phyloP scores from a whole-genome alignment of 2,888 invertebrate species.

The Rhamnusium bicolor region DNA sequence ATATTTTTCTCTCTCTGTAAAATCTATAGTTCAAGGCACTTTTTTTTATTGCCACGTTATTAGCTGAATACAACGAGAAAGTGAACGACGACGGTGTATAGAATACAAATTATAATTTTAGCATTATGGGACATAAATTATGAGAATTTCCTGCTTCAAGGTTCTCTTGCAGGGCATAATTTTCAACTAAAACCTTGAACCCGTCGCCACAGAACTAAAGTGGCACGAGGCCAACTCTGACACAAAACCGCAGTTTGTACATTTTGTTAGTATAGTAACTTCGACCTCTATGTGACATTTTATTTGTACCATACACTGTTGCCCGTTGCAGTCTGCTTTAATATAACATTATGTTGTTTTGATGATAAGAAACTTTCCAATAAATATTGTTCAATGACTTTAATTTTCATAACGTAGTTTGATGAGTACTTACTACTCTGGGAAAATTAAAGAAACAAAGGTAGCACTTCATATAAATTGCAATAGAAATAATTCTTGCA shows the following conservation, averaged over 20 bases:
- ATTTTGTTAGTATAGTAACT: constrained; percentile 45
- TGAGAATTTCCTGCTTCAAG: constrained; percentile 39
- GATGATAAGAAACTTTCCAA: background rate
- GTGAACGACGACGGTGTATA: constrained; percentile 18
- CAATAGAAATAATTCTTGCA: no score
- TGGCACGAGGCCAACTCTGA: constrained; percentile 61
- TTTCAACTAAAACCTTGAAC: constrained; percentile 59
- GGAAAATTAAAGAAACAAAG: no score
- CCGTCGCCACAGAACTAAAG: constrained; percentile 55
- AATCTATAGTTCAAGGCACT: background rate
- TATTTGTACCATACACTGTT: constrained; percentile 31
- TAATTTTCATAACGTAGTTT: background rate
- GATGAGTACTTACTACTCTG: no score
- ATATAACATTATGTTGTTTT: constrained; percentile 20
- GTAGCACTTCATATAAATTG: no score
- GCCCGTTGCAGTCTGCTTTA: constrained; percentile 10
- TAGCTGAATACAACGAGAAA: constrained; percentile 16
- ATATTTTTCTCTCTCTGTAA: background rate
- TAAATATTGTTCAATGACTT: background rate
- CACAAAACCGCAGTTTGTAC: constrained; percentile 43
- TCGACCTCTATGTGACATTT: constrained; percentile 60
- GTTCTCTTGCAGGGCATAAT: constrained; percentile 48
- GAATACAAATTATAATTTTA: constrained; percentile 29
- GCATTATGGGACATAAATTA: constrained; percentile 22
- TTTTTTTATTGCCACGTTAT: background rate